A percentile compares a stretch with the other conserved stretches of the same genome.
Evolutionary conservation across 2,888 invertebrate species (phyloP).

Genomic region (Tethea ocularis): DNA sequence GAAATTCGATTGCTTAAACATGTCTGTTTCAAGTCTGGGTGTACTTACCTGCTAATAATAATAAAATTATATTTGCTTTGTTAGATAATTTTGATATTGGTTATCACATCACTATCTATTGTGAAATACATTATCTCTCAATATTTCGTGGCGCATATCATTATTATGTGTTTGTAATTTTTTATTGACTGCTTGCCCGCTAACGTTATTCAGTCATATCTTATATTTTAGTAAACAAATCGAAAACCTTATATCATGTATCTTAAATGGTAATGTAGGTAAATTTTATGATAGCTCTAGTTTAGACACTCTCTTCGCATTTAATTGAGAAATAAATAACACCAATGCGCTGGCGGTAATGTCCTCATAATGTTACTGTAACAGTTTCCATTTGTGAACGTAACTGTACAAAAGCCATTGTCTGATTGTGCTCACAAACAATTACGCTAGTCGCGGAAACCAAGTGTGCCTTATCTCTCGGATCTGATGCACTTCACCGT

Average conservation of each 20-base stretch:
- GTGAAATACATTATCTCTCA: background rate
- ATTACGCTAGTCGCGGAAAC: background rate
- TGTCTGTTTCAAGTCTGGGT: too few species aligned
- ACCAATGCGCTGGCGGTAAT: too few species aligned
- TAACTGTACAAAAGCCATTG: background rate
- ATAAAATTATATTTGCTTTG: background rate
- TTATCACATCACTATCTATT: background rate
- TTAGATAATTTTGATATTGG: background rate
- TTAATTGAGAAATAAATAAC: too few species aligned
- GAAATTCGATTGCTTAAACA: too few species aligned
- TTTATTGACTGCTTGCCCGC: background rate
- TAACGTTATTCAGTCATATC: too few species aligned
- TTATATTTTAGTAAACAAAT: too few species aligned
- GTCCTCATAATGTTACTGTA: too few species aligned
- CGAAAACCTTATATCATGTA: too few species aligned
- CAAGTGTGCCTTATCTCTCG: background rate
- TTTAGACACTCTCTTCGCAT: too few species aligned
- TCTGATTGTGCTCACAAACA: background rate
- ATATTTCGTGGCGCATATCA: background rate
- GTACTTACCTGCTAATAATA: too few species aligned
- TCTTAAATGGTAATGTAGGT: too few species aligned
- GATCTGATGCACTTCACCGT: background rate
- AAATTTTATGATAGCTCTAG: too few species aligned
- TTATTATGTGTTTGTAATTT: background rate
- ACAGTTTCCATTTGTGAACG: background rate